phyloP scores from a whole-genome alignment of 2,888 invertebrate species.

The Limenitis arthemis region DNA sequence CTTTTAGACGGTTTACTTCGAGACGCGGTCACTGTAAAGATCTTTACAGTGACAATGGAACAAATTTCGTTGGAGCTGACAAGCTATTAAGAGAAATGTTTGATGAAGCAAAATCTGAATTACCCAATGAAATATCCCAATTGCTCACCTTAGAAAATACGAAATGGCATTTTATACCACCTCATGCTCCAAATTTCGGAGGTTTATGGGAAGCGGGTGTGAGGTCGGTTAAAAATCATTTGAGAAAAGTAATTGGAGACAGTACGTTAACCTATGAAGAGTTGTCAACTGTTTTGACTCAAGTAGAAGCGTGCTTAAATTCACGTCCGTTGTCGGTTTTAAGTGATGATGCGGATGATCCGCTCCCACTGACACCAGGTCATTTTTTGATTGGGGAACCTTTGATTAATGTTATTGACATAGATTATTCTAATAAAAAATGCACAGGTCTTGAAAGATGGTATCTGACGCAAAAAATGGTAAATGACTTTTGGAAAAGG shows the following conservation, averaged over 20 bases:
- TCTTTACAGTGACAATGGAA: too few species aligned
- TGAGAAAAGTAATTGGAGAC: not conserved
- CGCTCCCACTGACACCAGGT: not conserved
- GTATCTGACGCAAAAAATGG: too few species aligned
- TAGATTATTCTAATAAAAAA: not conserved
- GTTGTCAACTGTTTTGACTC: conserved; percentile 15
- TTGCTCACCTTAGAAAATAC: not conserved
- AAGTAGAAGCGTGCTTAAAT: conserved; percentile 28
- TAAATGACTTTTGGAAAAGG: too few species aligned
- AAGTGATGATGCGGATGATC: too few species aligned
- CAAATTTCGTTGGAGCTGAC: too few species aligned
- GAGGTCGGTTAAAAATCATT: not conserved
- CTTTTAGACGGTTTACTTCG: too few species aligned
- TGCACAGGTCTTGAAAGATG: too few species aligned
- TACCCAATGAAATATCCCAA: conserved; percentile 8
- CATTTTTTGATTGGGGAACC: not conserved
- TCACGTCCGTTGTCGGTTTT: conserved; percentile 22
- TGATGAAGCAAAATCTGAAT: conserved; percentile 2
- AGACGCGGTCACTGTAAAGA: too few species aligned
- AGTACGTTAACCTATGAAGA: conserved; percentile 23
- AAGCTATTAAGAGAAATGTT: conserved; percentile 12
- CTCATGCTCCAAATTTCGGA: too few species aligned
- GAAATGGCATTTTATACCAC: too few species aligned
- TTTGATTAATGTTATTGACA: not conserved
- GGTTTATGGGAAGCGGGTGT: not conserved